Percentiles rank a stretch among this genome's conserved stretches.
phyloP scores from a whole-genome alignment of 1,140 invertebrate genomes.

The Papilio aristodemus region DNA sequence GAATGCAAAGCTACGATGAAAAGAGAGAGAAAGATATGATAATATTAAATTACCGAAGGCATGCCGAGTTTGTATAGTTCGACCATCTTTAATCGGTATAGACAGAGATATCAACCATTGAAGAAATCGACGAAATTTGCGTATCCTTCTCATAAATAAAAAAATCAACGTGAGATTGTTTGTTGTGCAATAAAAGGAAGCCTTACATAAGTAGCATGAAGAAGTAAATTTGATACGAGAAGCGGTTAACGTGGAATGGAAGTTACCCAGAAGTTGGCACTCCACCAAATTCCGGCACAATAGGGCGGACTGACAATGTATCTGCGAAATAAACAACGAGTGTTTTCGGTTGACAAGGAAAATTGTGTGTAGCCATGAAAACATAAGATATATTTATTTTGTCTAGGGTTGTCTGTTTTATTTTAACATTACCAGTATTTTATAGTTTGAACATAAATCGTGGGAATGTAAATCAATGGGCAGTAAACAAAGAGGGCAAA shows the following conservation, averaged over 20 bases:
- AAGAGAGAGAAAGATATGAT: too few species aligned
- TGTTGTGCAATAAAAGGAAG: neutral
- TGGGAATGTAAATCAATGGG: too few species aligned
- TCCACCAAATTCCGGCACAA: constrained; percentile 31
- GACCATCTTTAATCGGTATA: too few species aligned
- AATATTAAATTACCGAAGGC: too few species aligned
- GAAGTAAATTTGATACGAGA: constrained; percentile 18
- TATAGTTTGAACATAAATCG: constrained; percentile 1
- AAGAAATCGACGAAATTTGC: too few species aligned
- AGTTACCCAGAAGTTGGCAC: constrained; percentile 27
- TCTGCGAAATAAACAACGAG: constrained; percentile 25
- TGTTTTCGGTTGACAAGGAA: constrained; percentile 29
- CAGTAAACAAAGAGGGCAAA: neutral
- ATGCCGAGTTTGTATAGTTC: too few species aligned
- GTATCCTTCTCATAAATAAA: neutral
- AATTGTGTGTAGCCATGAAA: constrained; percentile 24
- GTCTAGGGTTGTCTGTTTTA: constrained; percentile 14
- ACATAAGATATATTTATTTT: constrained; percentile 28
- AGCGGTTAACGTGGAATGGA: constrained; percentile 21
- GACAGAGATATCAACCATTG: too few species aligned
- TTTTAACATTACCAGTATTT: constrained; percentile 1
- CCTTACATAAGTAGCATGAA: constrained; percentile 26
- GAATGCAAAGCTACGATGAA: too few species aligned
- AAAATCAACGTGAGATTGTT: neutral
- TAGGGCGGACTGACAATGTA: constrained; percentile 30